Base-by-base conservation (phyloP, 2,797 vertebrate genomes). In the Rhodeus uyekii region DNA sequence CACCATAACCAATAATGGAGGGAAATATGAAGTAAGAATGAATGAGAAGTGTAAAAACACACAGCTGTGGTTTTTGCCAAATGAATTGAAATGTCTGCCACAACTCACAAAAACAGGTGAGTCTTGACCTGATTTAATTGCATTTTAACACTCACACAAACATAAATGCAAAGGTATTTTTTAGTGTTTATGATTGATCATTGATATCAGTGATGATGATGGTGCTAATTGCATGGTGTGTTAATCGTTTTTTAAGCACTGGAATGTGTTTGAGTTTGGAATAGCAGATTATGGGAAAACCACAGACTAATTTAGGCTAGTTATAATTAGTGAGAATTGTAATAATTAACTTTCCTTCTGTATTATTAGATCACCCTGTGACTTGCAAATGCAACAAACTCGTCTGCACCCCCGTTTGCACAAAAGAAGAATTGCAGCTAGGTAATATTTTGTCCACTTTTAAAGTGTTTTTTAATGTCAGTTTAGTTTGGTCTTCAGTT, bases 401-500 rank as follows among this genome's bases (percentile, higher is more conserved):
- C 3, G 10, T 16, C 16, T 48, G 46, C 19, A 50, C 2, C 0
- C 19, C 19, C 8, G 19, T 50, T 19, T 50, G 19, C 19, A 50
- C 2, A 2, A 12, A 3, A 2, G 0, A 10, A 42, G 12, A 3
- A 2, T 2, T 10, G 6, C 0, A 3, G 0, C 9, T 10, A 42
- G 46, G 46, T 48, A 50, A 22, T 19, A 50, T 50, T 50, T 50
- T 42, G 39, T 42, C 39, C 10, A 42, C 39, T 42, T n/a, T n/a
- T n/a, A n/a, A 12, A 12, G 6, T 42, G 39, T 48, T 19, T 48
- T 48, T 19, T 7, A 48, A 48, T 18, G 0, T 46, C 16, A 46
- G 16, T 46, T 46, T 46, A 46, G n/a, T n/a, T n/a, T n/a, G 16
- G 14, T 46, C 46, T 48, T 48, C 46, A 48, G 16, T 48, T 19